Evolutionary conservation across 2,888 invertebrate species (phyloP), one percentile per base, ranked within the genome.

Genomic region (Platypus cylindrus): DNA sequence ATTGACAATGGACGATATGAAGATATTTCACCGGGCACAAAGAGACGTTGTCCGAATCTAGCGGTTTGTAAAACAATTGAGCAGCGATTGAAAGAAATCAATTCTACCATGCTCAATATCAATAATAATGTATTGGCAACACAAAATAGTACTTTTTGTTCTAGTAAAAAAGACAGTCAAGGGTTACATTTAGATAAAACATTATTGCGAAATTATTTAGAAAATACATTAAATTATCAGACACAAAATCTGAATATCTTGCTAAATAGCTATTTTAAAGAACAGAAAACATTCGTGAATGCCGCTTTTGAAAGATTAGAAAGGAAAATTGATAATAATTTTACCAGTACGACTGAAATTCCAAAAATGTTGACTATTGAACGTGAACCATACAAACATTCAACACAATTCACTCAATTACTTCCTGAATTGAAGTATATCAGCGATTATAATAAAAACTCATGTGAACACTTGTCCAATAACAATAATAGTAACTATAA

Each of bases 391-490:
- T n/a, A n/a, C n/a, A n/a, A n/a, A n/a, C n/a, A n/a, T n/a, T n/a
- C n/a, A n/a, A n/a, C n/a, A n/a, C n/a, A n/a, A n/a, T n/a, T n/a
- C n/a, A n/a, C n/a, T n/a, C n/a, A n/a, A n/a, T n/a, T n/a, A n/a
- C n/a, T n/a, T 8, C 13, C 13, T 13, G 14, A 27, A 3, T 4
- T 27, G 12, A 11, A 14, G 18, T 38, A 38, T n/a, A 34, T 41
- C 13, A 7, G 37, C 16, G 30, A 39, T 30, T 32, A 30, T n/a
- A 41, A 42, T 23, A 61, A 57, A 40, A 47, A 45, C 8, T 60
- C 56, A 17, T 68, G 68, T 41, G 62, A 59, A 40, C 62, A 66
- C 36, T 46, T 68, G 32, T 42, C 49, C 7, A 4, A 13, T 18
- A 18, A 58, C 31, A 53, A 45, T 13, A 33, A 52, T 27, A 62